Conservation (phyloP, 2,888 invertebrate genomes). For the Diogma glabrata region DNA sequence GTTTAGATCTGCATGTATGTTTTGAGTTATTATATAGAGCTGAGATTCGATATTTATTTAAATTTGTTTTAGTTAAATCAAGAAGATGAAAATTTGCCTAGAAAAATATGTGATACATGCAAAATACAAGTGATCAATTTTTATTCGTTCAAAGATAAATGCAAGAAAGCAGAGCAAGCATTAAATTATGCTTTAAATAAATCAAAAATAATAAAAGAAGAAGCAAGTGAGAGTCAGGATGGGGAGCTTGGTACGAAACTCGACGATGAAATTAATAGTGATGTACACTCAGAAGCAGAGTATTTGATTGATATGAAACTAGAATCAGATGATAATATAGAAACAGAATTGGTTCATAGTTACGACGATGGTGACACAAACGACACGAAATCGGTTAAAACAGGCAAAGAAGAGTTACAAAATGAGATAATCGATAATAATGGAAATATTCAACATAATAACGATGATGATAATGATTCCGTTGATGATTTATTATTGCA, state of each 20-base stretch:
- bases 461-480: background rate
- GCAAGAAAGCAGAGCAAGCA: slow-evolving; percentile 14
- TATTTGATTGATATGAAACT: no score
- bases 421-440: no score
- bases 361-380: no score
- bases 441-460: no score
- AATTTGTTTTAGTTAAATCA: slow-evolving; percentile 13
- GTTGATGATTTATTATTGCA: no score
- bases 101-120: slow-evolving; percentile 16
- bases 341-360: no score
- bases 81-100: slow-evolving; percentile 14
- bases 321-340: no score
- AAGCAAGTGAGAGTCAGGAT: background rate
- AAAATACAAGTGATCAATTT: slow-evolving; percentile 16
- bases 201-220: background rate
- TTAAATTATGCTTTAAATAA: background rate
- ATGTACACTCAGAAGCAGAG: no score
- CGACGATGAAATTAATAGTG: no score
- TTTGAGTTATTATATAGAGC: background rate
- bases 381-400: no score
- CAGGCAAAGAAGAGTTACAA: no score
- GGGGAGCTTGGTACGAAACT: background rate
- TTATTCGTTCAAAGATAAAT: slow-evolving; percentile 17
- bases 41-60: background rate
- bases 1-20: slow-evolving; percentile 16